Base-by-base conservation (phyloP, 2,797 vertebrate genomes). In the Trematomus bernacchii region DNA sequence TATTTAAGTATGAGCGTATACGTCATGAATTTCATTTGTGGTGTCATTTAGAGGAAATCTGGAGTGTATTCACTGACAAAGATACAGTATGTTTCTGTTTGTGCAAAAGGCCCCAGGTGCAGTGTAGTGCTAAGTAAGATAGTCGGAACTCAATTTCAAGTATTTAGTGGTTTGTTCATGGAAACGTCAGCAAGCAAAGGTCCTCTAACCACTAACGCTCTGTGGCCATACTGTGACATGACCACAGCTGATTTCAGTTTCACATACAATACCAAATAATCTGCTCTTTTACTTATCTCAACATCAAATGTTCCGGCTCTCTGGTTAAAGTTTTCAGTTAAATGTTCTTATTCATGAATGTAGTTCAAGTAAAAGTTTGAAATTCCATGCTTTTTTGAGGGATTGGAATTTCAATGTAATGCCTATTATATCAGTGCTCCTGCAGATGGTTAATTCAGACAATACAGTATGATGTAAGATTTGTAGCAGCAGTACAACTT, bases 141-240 rank as follows among this genome's bases (percentile, higher is more conserved):
- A 48, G n/a, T 18, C 23, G 11, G 13, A 57, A 67, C 42, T 48
- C 6, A 12, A 15, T 30, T 7, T 16, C 60, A 55, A 52, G 48
- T 16, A 9, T 43, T 43, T 12, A 21, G 42, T 13, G 11, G 0
- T 50, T 21, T 62, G 12, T 60, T 33, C 21, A 21, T 10, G 16
- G 12, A 46, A 46, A 57, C 3, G 4, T 27, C 8, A 43, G 12
- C 21, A 63, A 47, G 3, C 43, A 33, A 23, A n/a, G 43, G 10
- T 3, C 16, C 47, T 40, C 13, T 54, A 16, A 42, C 16, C 50
- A 43, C 33, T 16, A 2, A 71, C 62, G 13, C 19, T 59, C 15
- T 59, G 55, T 19, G 21, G 13, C 48, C 44, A 51, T 33, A 12
- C 42, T 70, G 42, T 76, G 23, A 73, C 44, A 73, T 52, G 5